Evolutionary conservation across 1,140 invertebrate species (phyloP), one percentile per base, ranked within the genome.

Genomic region (Sarcophaga bullata): DNA sequence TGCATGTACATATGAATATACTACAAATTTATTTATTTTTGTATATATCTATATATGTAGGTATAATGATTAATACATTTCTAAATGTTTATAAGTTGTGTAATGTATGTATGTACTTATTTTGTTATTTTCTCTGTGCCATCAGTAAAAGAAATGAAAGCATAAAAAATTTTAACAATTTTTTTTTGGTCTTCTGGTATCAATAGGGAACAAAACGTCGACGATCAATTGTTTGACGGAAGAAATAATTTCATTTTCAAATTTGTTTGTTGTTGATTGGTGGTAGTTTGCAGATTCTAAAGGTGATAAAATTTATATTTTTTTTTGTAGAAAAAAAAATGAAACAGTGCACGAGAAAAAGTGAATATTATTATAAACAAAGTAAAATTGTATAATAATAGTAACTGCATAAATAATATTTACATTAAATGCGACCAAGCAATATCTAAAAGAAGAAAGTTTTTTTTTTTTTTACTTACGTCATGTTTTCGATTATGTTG

Each of bases 141-240:
- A 3, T 19, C 17, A 25, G 37, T 8, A 15, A 76, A n/a, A 76
- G 13, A 76, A 76, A 47, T 76, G 15, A 49, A 76, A 48, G 46
- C 15, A 52, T 17, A 48, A 48, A 78, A n/a, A 13, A 25, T 80
- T 80, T 80, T 1, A 47, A 7, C 76, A 80, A 19, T 19, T 52
- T 13, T 49, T 80, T 8, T 54, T 54, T 19, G 15, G 13, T 11
- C 58, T 47, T 17, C 58, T 54, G 37, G 25, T 68, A 58, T 62
- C 80, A 80, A 68, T 80, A 62, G 80, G 62, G 54, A 80, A 50
- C 10, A 15, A 6, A 58, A 68, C 80, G 52, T 47, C 54, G 50
- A 54, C 50, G 50, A n/a, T 76, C 73, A 76, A 49, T 49, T 76
- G 73, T 78, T 78, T 78, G 75, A 78, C 48, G 75, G 75, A 52